Base-by-base conservation (phyloP, 2,888 invertebrate species). In the Lepas anatifera region DNA sequence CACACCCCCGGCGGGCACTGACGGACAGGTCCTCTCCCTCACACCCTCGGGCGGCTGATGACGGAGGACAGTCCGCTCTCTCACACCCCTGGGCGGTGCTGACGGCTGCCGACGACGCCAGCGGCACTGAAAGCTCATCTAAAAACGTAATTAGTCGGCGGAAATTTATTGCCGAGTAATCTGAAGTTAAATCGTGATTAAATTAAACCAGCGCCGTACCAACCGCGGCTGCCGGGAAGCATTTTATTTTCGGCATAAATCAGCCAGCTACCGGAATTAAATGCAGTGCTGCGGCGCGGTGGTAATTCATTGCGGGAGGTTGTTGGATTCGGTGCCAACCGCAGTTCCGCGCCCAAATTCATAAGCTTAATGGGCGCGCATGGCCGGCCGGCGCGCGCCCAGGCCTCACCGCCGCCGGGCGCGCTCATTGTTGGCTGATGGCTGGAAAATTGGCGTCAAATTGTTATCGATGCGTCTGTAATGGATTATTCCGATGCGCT, bases 391-490 rank as follows among this genome's bases (percentile, higher is more conserved):
- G 29, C 29, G 27, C n/a, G 4, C 1, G 8, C 29, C 13, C 27
- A 16, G 29, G 13, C 13, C 27, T 1, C 22, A 3, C 58, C 58
- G 52, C 22, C 4, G 35, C 35, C 58, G 8, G 22, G 32, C 58
- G 8, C 3, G 35, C 58, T 41, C 41, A 13, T 22, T 16, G 58
- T 32, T 10, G 58, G 16, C 58, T 58, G 58, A 58, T 58, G 58
- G 35, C 58, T 25, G 58, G 58, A 58, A 58, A 58, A 58, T 58
- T 58, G 58, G 16, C 58, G 58, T 58, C 35, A 58, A 58, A 58
- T 58, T 58, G 58, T 35, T 58, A 58, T 58, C 58, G 58, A 58
- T 58, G 58, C 58, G 58, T 58, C 35, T 58, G 58, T 35, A 58
- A 58, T 58, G 58, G 58, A 58, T 58, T 58, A 35, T 58, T 58